These are phyloP conservation scores for Periophthalmus magnuspinnatus DNA, from an alignment of 2,797 vertebrate species.

Conservation along the genomic window DNA sequence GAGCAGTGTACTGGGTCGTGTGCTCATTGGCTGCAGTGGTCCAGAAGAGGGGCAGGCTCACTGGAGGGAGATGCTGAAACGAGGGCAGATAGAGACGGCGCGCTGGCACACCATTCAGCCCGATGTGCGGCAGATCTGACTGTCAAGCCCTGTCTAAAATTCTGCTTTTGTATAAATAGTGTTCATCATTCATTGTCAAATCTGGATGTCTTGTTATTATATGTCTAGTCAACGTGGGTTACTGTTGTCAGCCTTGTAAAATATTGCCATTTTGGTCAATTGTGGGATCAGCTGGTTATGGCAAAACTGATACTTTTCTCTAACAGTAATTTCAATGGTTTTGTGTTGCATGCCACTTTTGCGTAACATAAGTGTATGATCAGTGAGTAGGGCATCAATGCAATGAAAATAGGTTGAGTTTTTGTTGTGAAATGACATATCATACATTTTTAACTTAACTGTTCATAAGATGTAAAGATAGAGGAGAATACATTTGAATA, in stretches of 20 bases:
- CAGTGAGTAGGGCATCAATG: neutral
- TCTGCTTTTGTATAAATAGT: neutral
- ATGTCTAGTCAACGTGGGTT: neutral
- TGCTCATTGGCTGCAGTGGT: conserved; percentile 67
- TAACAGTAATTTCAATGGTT: neutral
- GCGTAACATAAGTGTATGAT: neutral
- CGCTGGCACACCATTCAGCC: conserved; percentile 78
- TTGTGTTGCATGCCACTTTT: neutral
- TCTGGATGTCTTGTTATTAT: neutral
- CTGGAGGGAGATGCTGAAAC: conserved; percentile 81
- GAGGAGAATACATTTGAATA: neutral
- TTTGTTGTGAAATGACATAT: neutral
- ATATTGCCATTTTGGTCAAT: neutral
- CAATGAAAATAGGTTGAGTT: neutral
- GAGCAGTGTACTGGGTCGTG: conserved; percentile 71
- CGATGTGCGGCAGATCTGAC: conserved; percentile 31
- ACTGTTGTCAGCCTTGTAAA: neutral
- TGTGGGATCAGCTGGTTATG: neutral
- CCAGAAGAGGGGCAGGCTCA: conserved; percentile 71
- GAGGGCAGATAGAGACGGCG: conserved; percentile 75
- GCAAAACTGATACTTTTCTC: neutral
- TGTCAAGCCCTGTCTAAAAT: neutral
- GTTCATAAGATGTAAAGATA: no score
- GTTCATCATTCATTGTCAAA: neutral
- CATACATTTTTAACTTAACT: neutral